A percentile compares a stretch with the other conserved stretches of the same genome.
phyloP scores from a whole-genome alignment of 2,797 vertebrate genomes.

The Cuculus canorus region DNA sequence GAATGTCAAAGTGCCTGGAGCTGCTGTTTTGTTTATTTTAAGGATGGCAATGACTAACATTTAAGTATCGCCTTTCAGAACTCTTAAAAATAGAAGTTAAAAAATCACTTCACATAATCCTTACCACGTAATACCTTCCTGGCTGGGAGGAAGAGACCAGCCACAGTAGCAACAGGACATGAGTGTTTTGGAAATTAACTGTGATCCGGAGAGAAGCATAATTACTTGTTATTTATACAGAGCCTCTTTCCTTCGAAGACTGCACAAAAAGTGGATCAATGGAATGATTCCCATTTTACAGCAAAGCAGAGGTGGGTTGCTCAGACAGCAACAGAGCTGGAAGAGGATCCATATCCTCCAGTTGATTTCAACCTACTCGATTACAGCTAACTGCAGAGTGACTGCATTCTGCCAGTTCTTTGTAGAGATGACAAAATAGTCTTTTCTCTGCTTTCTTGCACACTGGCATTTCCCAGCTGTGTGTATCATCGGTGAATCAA shows the following conservation, averaged over 20 bases:
- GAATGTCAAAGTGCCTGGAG: neutral
- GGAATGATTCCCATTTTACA: neutral
- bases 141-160: neutral
- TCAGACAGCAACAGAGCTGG: neutral
- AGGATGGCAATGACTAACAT: neutral
- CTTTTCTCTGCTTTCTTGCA: neutral
- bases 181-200: neutral
- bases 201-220: neutral
- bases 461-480: neutral
- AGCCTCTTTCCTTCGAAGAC: neutral
- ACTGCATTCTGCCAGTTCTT: neutral
- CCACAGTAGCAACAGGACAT: neutral
- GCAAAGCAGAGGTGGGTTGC: neutral
- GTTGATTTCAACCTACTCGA: neutral
- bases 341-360: neutral
- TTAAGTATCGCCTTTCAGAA: slow-evolving; percentile 29
- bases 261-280: neutral
- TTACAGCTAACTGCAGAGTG: neutral
- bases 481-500: neutral
- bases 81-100: slow-evolving; percentile 12
- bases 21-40: neutral
- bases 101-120: neutral
- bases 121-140: neutral
- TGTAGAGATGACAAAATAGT: neutral
- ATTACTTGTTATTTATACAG: neutral